Conservation (phyloP, 1,140 invertebrate genomes). For the Hylaeus anthracinus region DNA sequence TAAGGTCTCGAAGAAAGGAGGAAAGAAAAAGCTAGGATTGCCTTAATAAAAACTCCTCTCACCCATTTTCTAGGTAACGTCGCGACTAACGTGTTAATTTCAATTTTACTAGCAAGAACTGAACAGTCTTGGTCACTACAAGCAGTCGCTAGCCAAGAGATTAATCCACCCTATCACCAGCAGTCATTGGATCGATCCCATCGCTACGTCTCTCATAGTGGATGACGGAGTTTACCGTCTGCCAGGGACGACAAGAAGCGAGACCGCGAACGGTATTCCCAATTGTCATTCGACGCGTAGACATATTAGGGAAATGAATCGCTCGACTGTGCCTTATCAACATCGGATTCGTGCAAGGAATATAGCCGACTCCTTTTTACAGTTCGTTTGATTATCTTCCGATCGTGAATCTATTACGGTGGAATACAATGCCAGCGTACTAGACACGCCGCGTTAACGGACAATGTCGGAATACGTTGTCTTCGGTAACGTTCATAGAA, state of each 20-base stretch:
- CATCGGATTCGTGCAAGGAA: slow-evolving; percentile 41
- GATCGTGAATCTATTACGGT: slow-evolving; percentile 44
- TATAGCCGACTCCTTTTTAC: slow-evolving; percentile 37
- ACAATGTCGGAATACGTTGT: slow-evolving; percentile 30
- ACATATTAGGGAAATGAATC: slow-evolving; percentile 50
- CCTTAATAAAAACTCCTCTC: too few relatives aligned
- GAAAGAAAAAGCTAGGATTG: too few relatives aligned
- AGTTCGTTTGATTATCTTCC: slow-evolving; percentile 45
- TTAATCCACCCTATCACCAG: too few relatives aligned
- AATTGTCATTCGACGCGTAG: slow-evolving; percentile 41
- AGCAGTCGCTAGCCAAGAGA: too few relatives aligned
- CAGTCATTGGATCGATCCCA: too few relatives aligned
- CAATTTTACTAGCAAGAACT: too few relatives aligned
- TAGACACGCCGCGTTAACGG: slow-evolving; percentile 40
- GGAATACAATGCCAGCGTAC: slow-evolving; percentile 41
- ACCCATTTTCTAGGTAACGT: too few relatives aligned
- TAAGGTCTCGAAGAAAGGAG: too few relatives aligned
- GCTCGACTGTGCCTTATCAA: slow-evolving; percentile 34
- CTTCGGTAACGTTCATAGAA: slow-evolving; percentile 28
- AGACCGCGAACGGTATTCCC: slow-evolving; percentile 8
- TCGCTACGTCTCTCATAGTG: background rate
- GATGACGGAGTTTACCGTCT: background rate
- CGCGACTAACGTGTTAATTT: too few relatives aligned
- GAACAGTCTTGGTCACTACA: too few relatives aligned
- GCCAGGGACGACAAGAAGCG: background rate